Percentiles rank a stretch among this genome's conserved stretches.
phyloP scores from a whole-genome alignment of 2,797 vertebrate species.

The Parauchenoglanis punctatus region DNA sequence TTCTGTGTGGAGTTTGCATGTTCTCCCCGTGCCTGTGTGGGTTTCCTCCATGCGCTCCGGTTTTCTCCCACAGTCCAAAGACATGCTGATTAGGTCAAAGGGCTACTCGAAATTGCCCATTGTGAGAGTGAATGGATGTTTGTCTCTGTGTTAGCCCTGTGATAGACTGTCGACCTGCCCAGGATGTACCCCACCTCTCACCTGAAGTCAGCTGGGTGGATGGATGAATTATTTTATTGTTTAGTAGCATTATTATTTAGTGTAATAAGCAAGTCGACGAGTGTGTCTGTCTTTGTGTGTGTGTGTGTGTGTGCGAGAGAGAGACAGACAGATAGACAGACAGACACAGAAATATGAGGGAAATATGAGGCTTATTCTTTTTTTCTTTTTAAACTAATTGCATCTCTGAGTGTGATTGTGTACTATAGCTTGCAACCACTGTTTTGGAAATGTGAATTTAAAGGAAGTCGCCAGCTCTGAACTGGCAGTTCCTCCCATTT shows the following conservation, averaged over 20 bases:
- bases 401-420: slow-evolving; percentile 34
- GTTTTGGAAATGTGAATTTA: slow-evolving; percentile 47
- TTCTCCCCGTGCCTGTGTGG: no score
- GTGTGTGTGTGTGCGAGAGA: not conserved
- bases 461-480: slow-evolving; percentile 59
- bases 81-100: no score
- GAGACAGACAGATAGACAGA: not conserved
- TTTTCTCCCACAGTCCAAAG: no score
- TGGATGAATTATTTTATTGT: not conserved
- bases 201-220: no score
- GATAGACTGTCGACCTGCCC: no score
- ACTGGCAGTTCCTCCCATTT: slow-evolving; percentile 62
- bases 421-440: slow-evolving; percentile 33
- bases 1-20: no score
- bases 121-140: no score
- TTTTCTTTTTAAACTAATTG: slow-evolving; percentile 38
- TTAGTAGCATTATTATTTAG: not conserved
- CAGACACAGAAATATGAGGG: not conserved
- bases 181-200: no score
- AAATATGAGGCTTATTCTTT: slow-evolving; percentile 6
- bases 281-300: not conserved
- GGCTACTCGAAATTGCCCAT: no score
- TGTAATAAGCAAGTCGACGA: not conserved
- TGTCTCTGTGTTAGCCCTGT: no score
- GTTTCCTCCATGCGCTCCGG: no score